Base-by-base conservation (phyloP, 2,797 vertebrate genomes). In the Pogonophryne albipinna region DNA sequence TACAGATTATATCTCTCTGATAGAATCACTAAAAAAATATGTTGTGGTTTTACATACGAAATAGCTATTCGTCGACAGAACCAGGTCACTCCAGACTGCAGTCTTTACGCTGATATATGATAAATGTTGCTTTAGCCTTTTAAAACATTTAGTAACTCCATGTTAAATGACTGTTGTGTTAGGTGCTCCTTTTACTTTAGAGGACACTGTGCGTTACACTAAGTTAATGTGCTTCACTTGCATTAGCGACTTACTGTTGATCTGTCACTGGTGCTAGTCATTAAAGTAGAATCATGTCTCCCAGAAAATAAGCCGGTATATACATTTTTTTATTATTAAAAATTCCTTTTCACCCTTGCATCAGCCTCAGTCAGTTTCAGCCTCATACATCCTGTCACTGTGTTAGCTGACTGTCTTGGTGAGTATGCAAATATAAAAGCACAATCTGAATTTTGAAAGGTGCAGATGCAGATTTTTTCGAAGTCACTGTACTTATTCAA, bases 341-440 rank as follows among this genome's bases (percentile, higher is more conserved):
- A 16, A 27, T 46, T n/a, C 0, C 10, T 63, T 61, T 23, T 42
- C 44, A 49, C 3, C 1, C 0, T 64, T 69, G 64, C 76, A 64
- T 78, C 68, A 85, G 55, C 55, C 69, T 56, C 64, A 23, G 27
- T 49, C 42, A 66, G 59, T 27, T 56, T 74, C 50, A 49, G 0
- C 53, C 7, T 62, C 27, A 49, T 67, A 42, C 60, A 45, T 51
- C 51, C 49, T 72, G 66, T 63, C 66, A 62, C 16, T 23, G 12
- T 52, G 38, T 61, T 12, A 5, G 34, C 47, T 19, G 50, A 42
- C 19, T 9, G 19, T 63, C 10, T 75, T 58, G 31, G 42, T 42
- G 42, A 62, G 44, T 66, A 62, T 45, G 60, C 63, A 68, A 62
- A 80, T 61, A 27, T 19, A 44, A 71, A 66, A 71, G n/a, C 11